phyloP scores from a whole-genome alignment of 2,113 vertebrate genomes.

The Prinia subflava region DNA sequence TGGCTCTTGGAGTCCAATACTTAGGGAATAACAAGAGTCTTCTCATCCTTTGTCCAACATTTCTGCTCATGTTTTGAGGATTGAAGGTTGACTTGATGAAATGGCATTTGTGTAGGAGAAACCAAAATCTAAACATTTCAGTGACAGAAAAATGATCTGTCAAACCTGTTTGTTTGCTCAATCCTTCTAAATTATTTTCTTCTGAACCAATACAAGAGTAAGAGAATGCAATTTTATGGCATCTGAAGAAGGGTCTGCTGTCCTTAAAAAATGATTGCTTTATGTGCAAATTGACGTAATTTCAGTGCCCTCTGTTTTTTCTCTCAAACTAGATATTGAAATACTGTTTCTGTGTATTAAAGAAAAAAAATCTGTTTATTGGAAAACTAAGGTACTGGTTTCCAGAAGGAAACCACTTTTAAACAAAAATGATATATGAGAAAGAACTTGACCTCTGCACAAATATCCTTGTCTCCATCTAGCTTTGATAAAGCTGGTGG shows the following conservation, averaged over 20 bases:
- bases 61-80: background rate
- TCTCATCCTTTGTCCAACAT: background rate
- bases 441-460: conserved; percentile 17
- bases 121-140: background rate
- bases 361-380: background rate
- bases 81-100: background rate
- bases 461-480: background rate
- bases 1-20: background rate
- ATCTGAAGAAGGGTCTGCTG: background rate
- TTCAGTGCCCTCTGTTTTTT: background rate
- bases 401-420: background rate
- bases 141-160: background rate
- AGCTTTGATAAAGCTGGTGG: background rate
- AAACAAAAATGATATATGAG: background rate
- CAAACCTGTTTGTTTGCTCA: background rate
- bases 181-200: background rate
- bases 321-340: background rate
- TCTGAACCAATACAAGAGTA: background rate
- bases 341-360: background rate
- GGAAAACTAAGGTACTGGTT: background rate
- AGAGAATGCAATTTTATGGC: background rate
- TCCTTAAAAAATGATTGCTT: background rate
- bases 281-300: background rate
- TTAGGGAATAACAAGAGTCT: background rate
- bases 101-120: background rate